Evolutionary conservation across 2,797 vertebrate genomes (phyloP).

Genomic region (Arnoldichthys spilopterus): DNA sequence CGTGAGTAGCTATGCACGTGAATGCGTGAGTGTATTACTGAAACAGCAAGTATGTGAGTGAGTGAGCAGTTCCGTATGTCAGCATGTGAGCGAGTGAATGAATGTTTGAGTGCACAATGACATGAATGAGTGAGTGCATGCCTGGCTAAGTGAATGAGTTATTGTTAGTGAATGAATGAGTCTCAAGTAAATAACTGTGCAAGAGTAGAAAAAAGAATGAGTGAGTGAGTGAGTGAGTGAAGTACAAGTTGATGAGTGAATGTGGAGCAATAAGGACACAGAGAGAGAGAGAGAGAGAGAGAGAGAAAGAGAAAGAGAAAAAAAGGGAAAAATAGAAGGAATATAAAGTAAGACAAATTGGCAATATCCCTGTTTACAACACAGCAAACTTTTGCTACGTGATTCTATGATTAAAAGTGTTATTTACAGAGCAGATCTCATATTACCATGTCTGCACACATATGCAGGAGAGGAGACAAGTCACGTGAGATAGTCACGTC

Average conservation of each 20-base stretch:
- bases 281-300: conserved; percentile 43
- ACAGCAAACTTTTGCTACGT: not conserved
- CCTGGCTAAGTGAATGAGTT: not conserved
- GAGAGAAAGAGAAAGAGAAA: not conserved
- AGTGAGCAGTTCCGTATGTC: not conserved
- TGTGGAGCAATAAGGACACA: not conserved
- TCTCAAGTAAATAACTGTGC: conserved; percentile 1
- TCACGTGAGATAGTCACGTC: not conserved
- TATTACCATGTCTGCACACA: conserved; percentile 52
- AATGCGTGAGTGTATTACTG: not conserved
- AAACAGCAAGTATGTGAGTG: not conserved
- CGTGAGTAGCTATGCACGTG: not conserved
- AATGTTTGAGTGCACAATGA: not conserved
- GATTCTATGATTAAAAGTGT: conserved; percentile 51
- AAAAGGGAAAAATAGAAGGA: not conserved
- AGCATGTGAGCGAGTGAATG: conserved; percentile 8
- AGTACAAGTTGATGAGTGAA: conserved; percentile 44
- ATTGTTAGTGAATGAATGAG: not conserved
- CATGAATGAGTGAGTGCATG: not conserved
- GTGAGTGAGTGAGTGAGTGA: conserved; percentile 5
- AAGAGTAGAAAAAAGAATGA: not conserved
- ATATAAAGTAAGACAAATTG: not conserved
- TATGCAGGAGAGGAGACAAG: not conserved
- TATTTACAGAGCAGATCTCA: conserved; percentile 50
- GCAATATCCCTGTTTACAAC: not conserved